A percentile compares a stretch with the other conserved stretches of the same genome.
Conservation (phyloP, 1,140 invertebrate species). For the Holotrichia oblita region DNA sequence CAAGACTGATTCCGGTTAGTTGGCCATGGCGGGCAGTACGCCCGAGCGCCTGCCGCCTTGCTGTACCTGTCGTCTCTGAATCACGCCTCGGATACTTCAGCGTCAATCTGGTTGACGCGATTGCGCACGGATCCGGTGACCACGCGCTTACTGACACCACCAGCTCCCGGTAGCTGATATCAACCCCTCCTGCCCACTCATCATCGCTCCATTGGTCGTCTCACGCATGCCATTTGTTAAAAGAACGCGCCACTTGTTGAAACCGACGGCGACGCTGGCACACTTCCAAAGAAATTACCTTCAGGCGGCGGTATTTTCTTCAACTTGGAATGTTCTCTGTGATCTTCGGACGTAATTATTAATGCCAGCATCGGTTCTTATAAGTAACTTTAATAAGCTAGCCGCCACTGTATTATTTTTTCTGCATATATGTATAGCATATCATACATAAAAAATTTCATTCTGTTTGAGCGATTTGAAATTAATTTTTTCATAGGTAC, state of each 20-base stretch:
- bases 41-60: slow-evolving; percentile 57
- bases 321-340: neutral
- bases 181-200: slow-evolving; percentile 53
- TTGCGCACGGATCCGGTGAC: slow-evolving; percentile 51
- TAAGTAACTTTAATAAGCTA: neutral
- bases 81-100: slow-evolving; percentile 48
- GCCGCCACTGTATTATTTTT: too few species aligned
- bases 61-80: slow-evolving; percentile 57
- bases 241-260: slow-evolving; percentile 35
- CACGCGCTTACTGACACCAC: slow-evolving; percentile 54
- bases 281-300: slow-evolving; percentile 32
- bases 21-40: slow-evolving; percentile 50
- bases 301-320: neutral
- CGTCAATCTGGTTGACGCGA: slow-evolving; percentile 49
- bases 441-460: too few species aligned
- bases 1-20: slow-evolving; percentile 51
- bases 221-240: slow-evolving; percentile 52
- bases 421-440: too few species aligned
- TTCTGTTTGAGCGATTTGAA: too few species aligned
- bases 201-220: slow-evolving; percentile 49
- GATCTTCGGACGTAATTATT: neutral
- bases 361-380: neutral
- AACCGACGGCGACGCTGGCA: slow-evolving; percentile 33
- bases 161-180: slow-evolving; percentile 50
- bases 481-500: too few species aligned